Percentiles rank a stretch among this genome's conserved stretches.
Evolutionary conservation across 2,888 invertebrate species (phyloP).

Genomic region (Erpobdella octoculata): DNA sequence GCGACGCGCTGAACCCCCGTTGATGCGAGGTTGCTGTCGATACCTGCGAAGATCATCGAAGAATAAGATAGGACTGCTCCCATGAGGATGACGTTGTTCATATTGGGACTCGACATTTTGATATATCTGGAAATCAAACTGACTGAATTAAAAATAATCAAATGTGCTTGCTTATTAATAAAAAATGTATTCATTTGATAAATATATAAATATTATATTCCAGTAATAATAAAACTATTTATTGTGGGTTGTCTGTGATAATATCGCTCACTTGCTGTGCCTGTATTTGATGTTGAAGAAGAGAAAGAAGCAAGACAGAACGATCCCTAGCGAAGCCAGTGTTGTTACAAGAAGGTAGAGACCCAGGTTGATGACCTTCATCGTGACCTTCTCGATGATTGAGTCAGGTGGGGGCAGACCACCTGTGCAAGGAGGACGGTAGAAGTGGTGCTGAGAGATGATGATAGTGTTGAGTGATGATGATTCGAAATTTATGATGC

Average conservation of each 20-base stretch:
- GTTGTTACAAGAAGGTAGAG: slow-evolving; percentile 42
- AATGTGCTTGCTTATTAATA: too few species aligned
- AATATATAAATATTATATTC: neutral
- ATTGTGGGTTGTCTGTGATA: neutral
- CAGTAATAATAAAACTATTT: neutral
- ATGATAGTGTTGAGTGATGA: too few species aligned
- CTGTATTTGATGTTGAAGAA: slow-evolving; percentile 45
- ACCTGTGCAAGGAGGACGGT: too few species aligned
- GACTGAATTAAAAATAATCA: neutral
- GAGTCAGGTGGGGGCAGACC: slow-evolving; percentile 38
- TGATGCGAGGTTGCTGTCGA: slow-evolving; percentile 33
- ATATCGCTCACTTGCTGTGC: slow-evolving; percentile 41
- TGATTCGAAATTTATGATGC: too few species aligned
- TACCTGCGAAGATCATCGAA: slow-evolving; percentile 37
- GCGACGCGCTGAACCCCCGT: slow-evolving; percentile 31
- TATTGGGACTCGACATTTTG: slow-evolving; percentile 42
- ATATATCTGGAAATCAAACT: slow-evolving; percentile 37
- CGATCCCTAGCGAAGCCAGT: slow-evolving; percentile 42
- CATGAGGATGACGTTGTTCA: slow-evolving; percentile 41
- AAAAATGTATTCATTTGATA: neutral
- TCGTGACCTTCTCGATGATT: slow-evolving; percentile 35
- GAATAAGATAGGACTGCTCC: slow-evolving; percentile 38
- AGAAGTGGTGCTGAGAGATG: too few species aligned
- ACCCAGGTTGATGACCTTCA: slow-evolving; percentile 38
- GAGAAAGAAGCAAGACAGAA: slow-evolving; percentile 43